Conservation (phyloP, 2,797 vertebrate species). For the Poeciliopsis infans region DNA sequence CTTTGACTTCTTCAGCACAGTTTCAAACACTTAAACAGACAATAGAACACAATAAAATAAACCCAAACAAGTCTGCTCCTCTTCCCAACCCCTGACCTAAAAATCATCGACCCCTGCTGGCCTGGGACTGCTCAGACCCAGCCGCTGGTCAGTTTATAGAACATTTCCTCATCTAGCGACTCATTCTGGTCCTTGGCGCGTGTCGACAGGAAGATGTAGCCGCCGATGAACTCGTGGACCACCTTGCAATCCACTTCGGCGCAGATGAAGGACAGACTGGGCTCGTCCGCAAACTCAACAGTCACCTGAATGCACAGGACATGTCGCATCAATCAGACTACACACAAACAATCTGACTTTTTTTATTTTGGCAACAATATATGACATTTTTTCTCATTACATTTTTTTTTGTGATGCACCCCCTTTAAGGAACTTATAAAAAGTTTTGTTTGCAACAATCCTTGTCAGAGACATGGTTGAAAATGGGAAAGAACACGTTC, state of each 20-base stretch:
- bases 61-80: constrained; percentile 37
- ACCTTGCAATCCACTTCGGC: constrained; percentile 98
- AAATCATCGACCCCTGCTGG: constrained; percentile 15
- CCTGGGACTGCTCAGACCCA: constrained; percentile 87
- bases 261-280: constrained; percentile 93
- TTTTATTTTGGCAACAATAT: neutral
- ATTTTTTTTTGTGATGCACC: too few relatives aligned
- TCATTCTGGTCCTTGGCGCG: constrained; percentile 99
- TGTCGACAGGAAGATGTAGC: constrained; percentile 98
- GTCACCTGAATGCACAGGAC: constrained; percentile 84
- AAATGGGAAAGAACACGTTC: neutral
- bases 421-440: neutral
- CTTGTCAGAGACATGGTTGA: neutral
- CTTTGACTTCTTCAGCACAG: constrained; percentile 58
- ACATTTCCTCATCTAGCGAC: constrained; percentile 99
- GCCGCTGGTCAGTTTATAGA: constrained; percentile 99
- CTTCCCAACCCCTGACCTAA: constrained; percentile 36
- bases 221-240: constrained; percentile 98
- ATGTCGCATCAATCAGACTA: neutral
- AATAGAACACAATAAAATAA: constrained; percentile 64
- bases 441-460: neutral
- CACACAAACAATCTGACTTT: neutral
- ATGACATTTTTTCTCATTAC: too few relatives aligned
- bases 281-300: constrained; percentile 96
- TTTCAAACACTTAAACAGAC: constrained; percentile 59